Base-by-base conservation (phyloP, 92 coral and sea anemone genomes). In the Epizoanthus illoricatus region DNA sequence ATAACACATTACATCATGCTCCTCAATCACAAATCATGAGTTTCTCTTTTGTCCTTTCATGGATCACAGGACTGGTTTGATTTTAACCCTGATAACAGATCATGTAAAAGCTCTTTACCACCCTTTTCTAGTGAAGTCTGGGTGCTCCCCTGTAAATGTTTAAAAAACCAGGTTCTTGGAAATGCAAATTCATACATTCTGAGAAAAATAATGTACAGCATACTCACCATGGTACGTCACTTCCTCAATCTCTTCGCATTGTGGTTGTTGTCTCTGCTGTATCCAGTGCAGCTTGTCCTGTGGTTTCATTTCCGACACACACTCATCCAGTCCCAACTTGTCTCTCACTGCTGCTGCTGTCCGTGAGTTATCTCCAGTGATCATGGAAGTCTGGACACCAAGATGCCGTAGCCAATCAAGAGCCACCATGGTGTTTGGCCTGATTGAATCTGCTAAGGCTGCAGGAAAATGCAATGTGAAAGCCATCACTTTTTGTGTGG, bases 241-340 rank as follows among this genome's bases (percentile, higher is more conserved):
- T 41, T 40, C 76, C 59, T 17, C 41, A 8, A 28, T 11, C 24
- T n/a, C 61, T 23, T 68, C 52, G 7, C 18, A 9, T 0, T 55
- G 71, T 9, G 6, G 55, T 23, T 63, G 84, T 86, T 92, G 97
- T 57, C 85, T 86, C 57, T 88, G 69, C 75, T 81, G 86, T 54
- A 97, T 90, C 99, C 99, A 97, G 20, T 78, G 69, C n/a, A 93
- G 90, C 81, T 97, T 97, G 76, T 93, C 96, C 79, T 89, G 86
- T 5, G 99, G 99, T 83, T 97, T 97, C 99, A 97, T 97, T 70
- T 97, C 98, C 40, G 99, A 92, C 6, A 90, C 84, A 69, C 94
- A 93, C 74, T 91, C 90, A 79, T 93, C 99, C 76, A 97, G 79
- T 85, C 94, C 84, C 6, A 97, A 65, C 45, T 88, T 88, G 24